phyloP scores from a whole-genome alignment of 2,888 invertebrate species.

The Amblyjoppa fuscipennis region DNA sequence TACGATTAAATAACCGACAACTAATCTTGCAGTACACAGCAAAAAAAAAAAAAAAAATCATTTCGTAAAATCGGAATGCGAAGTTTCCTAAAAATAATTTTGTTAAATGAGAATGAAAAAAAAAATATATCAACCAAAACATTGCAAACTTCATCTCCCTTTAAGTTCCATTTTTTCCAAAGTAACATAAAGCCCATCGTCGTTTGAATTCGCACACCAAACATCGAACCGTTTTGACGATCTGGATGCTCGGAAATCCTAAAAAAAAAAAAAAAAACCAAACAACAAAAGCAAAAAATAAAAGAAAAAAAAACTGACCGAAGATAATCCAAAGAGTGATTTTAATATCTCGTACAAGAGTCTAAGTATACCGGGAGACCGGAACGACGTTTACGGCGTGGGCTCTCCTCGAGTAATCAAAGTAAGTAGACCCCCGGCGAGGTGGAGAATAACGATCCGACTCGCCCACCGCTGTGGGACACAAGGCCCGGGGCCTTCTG shows the following conservation, averaged over 20 bases:
- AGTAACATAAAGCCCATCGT: background rate
- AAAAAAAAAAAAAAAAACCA: background rate
- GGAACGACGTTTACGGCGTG: conserved; percentile 33
- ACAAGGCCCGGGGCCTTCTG: conserved; percentile 41
- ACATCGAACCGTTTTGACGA: background rate
- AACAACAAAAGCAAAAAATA: background rate
- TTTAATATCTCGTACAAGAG: conserved; percentile 18
- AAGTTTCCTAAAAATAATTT: too few relatives aligned
- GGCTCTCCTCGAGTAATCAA: conserved; percentile 59
- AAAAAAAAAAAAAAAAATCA: too few relatives aligned
- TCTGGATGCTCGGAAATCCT: background rate
- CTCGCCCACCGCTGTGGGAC: conserved; percentile 57
- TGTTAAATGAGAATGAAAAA: background rate
- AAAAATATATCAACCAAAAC: too few relatives aligned
- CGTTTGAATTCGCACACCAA: background rate
- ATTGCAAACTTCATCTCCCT: background rate
- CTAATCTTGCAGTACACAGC: too few relatives aligned
- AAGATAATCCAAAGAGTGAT: conserved; percentile 5
- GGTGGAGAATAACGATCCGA: conserved; percentile 60
- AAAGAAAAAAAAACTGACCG: background rate
- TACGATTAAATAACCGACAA: too few relatives aligned
- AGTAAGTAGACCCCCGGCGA: conserved; percentile 63
- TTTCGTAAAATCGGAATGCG: too few relatives aligned
- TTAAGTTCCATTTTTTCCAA: background rate
- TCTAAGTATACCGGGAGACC: background rate